Percentiles rank a stretch among this genome's conserved stretches.
These are phyloP conservation scores for Atherinomorus stipes DNA, from an alignment of 2,113 vertebrate genomes.

Conservation along the genomic window DNA sequence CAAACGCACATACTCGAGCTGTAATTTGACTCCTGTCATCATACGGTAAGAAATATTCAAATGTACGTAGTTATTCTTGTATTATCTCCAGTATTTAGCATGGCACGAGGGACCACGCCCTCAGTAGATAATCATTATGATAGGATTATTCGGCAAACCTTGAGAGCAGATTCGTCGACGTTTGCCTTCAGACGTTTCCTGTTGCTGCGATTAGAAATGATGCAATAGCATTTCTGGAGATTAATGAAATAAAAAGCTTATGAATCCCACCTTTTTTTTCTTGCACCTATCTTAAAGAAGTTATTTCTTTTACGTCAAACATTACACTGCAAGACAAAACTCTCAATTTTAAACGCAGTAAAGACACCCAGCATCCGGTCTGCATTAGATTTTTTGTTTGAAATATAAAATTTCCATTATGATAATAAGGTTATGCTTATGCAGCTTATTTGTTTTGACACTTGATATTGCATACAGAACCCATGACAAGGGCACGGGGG, in stretches of 20 bases:
- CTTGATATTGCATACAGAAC: constrained; percentile 29
- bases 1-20: constrained; percentile 33
- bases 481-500: constrained; percentile 63
- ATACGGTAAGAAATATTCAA: constrained; percentile 56
- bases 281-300: neutral
- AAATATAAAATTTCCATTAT: neutral
- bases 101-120: constrained; percentile 44
- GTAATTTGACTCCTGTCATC: constrained; percentile 18
- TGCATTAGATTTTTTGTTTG: neutral
- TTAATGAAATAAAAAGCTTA: neutral
- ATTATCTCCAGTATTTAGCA: constrained; percentile 2
- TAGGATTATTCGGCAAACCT: constrained; percentile 15
- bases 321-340: constrained; percentile 5
- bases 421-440: neutral
- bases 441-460: constrained; percentile 57
- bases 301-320: neutral
- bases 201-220: neutral
- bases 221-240: neutral
- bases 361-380: neutral
- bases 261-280: neutral
- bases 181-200: neutral
- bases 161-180: neutral
- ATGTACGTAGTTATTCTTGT: too few species aligned
- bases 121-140: neutral
- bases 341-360: neutral